These are phyloP conservation scores for Brachyrhaphis roseni DNA, from an alignment of 2,797 vertebrate species.

Conservation along the genomic window DNA sequence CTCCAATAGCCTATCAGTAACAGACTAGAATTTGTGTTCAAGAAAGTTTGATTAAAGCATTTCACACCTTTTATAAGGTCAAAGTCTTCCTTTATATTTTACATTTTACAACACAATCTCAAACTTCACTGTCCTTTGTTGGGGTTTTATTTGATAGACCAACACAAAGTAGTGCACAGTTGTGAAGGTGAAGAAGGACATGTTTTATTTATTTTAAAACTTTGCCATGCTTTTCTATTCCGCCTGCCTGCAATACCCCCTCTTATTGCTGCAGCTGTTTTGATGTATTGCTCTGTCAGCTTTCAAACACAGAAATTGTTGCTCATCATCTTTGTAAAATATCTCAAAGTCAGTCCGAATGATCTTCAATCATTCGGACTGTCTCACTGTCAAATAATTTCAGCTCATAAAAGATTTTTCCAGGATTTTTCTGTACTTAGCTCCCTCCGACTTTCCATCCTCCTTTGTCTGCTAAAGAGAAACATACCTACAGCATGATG, in stretches of 20 bases:
- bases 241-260: neutral
- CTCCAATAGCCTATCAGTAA: neutral
- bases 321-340: constrained; percentile 15
- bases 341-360: neutral
- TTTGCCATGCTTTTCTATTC: neutral
- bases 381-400: neutral
- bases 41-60: neutral
- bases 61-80: neutral
- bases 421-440: neutral
- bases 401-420: neutral
- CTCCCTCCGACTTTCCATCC: neutral
- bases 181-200: neutral
- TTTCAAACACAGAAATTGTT: neutral
- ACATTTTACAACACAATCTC: neutral
- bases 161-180: neutral
- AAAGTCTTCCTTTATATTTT: neutral
- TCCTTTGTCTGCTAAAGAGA: neutral
- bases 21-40: constrained; percentile 1
- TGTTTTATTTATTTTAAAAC: too few species aligned
- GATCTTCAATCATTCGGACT: too few species aligned
- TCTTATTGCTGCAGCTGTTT: neutral
- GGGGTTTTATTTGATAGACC: neutral
- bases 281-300: neutral
- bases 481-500: neutral
- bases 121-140: neutral